phyloP scores from a whole-genome alignment of 1,140 invertebrate species.

The Drosophila ohnishii region DNA sequence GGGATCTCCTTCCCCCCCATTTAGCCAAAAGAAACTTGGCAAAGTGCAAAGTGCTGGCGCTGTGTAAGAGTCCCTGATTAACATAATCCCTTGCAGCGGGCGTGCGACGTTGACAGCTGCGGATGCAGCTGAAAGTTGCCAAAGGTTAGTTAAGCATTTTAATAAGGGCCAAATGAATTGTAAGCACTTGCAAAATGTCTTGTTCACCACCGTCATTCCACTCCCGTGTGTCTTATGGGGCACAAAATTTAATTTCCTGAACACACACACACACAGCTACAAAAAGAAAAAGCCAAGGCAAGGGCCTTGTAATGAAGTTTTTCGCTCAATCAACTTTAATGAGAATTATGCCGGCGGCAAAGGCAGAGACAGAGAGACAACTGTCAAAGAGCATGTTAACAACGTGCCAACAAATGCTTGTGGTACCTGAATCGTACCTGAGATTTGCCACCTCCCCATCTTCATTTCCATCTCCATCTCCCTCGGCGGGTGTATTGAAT shows the following conservation, averaged over 20 bases:
- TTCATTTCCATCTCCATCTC: neutral
- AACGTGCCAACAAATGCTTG: constrained; percentile 59
- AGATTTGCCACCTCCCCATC: constrained; percentile 5
- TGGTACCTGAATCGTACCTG: constrained; percentile 24
- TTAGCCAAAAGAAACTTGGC: constrained; percentile 55
- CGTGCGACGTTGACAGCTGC: constrained; percentile 70
- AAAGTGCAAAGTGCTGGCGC: constrained; percentile 73
- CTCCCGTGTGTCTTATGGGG: constrained; percentile 57
- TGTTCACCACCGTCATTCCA: constrained; percentile 9
- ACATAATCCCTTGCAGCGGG: constrained; percentile 72
- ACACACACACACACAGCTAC: constrained; percentile 14
- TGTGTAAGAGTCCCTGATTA: constrained; percentile 67
- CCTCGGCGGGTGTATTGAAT: constrained; percentile 18
- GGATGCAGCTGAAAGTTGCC: constrained; percentile 61
- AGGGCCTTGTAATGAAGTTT: constrained; percentile 71
- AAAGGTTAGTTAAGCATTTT: constrained; percentile 79
- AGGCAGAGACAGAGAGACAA: constrained; percentile 33
- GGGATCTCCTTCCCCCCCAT: neutral
- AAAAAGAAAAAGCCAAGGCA: constrained; percentile 7
- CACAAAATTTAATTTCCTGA: constrained; percentile 76
- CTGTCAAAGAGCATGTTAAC: constrained; percentile 72
- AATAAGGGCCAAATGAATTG: constrained; percentile 78
- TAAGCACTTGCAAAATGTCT: constrained; percentile 72
- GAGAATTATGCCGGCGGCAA: constrained; percentile 65
- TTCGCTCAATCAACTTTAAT: constrained; percentile 81